Evolutionary conservation across 2,797 vertebrate species (phyloP), one percentile per base, ranked within the genome.

Genomic region (Microchirus variegatus): DNA sequence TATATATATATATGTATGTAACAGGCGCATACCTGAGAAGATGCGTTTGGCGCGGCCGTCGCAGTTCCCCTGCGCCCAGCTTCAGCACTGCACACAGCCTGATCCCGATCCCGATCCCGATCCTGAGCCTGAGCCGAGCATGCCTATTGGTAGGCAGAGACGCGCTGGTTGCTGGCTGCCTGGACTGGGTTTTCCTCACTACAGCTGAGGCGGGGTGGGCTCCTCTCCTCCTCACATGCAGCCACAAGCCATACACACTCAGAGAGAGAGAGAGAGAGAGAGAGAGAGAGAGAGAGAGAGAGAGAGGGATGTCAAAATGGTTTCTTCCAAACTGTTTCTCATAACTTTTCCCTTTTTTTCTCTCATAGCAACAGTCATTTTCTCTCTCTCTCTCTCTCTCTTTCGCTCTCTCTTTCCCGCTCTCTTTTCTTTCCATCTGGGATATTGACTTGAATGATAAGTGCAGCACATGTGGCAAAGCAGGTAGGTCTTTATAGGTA

Each of bases 51-150:
- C 87, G 90, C 89, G 86, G 90, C 89, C 86, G 90, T 85, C 87
- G 91, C 91, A 82, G 90, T 92, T 89, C 86, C 89, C 90, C 85
- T 87, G 89, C 87, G 89, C 90, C 83, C 90, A 86, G 91, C 91
- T 85, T 77, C 75, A 66, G 89, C 89, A 57, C 71, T 82, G 90
- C 87, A 85, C 87, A 70, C 70, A 31, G 31, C 31, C 31, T 31
- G 31, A 31, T 31, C 31, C 31, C 5, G 26, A 26, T 26, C 26
- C 26, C 5, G 26, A 26, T 26, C 26, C 26, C 8, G 31, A 31
- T 31, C 31, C 31, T 31, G 72, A 73, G 82, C 85, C 84, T 73
- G 81, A 84, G 87, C 87, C 78, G 90, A 90, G 92, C 92, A 90
- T 91, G 88, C 90, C 90, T 64, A 87, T 91, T 90, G 91, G 88